phyloP scores from a whole-genome alignment of 2,797 vertebrate species.

The Chaenodraco wilsoni region DNA sequence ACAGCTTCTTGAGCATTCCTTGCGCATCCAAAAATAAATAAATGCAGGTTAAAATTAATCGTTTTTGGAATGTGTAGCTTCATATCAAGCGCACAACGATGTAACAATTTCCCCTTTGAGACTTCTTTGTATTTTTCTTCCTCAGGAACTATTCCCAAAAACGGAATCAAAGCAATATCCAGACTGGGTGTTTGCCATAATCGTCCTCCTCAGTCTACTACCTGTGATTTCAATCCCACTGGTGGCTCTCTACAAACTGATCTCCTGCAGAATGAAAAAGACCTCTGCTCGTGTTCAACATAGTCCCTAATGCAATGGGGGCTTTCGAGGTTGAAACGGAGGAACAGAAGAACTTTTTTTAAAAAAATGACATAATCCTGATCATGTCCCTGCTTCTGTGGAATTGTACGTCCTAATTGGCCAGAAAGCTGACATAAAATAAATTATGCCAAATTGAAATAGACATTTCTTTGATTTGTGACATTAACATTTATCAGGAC shows the following conservation, averaged over 20 bases:
- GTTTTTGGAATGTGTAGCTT: too few species aligned
- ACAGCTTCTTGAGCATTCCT: too few species aligned
- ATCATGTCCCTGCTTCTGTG: not conserved
- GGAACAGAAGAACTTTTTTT: not conserved
- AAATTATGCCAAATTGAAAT: not conserved
- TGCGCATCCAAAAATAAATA: too few species aligned
- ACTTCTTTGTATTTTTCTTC: conserved; percentile 5
- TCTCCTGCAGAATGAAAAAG: conserved; percentile 21
- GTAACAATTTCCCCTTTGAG: not conserved
- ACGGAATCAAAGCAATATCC: conserved; percentile 84
- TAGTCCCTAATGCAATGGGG: conserved; percentile 54
- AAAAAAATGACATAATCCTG: conserved; percentile 4
- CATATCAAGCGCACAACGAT: too few species aligned
- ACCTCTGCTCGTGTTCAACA: not conserved
- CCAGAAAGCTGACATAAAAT: not conserved
- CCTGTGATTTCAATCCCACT: conserved; percentile 84
- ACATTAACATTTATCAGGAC: conserved; percentile 5
- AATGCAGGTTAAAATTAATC: too few species aligned
- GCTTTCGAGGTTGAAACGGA: conserved; percentile 53
- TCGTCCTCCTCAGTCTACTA: conserved; percentile 79
- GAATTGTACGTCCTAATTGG: conserved; percentile 2
- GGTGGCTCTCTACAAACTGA: conserved; percentile 79
- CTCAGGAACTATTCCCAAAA: conserved; percentile 85
- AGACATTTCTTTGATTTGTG: not conserved
- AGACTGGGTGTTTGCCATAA: conserved; percentile 84